phyloP scores from a whole-genome alignment of 2,797 vertebrate genomes.

The Cirrhinus molitorella region DNA sequence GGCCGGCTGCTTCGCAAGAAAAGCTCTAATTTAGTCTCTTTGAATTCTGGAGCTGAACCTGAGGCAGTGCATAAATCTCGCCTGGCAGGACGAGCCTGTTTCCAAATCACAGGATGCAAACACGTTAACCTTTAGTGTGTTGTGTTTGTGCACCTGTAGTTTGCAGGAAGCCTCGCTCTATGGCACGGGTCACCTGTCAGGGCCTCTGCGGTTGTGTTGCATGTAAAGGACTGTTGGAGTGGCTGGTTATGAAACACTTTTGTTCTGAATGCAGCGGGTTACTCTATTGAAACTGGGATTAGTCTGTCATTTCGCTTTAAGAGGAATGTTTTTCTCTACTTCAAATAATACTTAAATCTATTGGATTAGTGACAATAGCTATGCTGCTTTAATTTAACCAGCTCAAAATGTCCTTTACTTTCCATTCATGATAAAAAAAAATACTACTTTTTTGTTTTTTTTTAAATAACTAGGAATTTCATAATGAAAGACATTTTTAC shows the following conservation, averaged over 20 bases:
- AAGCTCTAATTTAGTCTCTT: constrained; percentile 13
- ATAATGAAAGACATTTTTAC: not conserved
- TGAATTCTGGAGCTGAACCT: constrained; percentile 7
- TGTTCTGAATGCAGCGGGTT: not conserved
- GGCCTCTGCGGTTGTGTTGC: not conserved
- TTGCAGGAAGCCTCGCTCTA: not conserved
- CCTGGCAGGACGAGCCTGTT: constrained; percentile 49
- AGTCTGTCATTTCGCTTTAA: not conserved
- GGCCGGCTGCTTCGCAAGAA: not conserved
- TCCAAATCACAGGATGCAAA: constrained; percentile 41
- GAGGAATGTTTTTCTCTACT: not conserved
- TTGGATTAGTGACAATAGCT: not conserved
- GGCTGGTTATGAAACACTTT: not conserved
- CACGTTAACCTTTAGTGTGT: constrained; percentile 28
- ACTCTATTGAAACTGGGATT: not conserved
- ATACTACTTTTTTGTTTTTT: too few relatives aligned
- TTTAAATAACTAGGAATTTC: not conserved
- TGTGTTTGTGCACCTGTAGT: constrained; percentile 42
- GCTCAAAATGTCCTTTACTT: not conserved
- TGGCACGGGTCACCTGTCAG: not conserved
- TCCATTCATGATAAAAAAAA: not conserved
- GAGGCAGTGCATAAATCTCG: constrained; percentile 25
- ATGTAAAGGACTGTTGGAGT: not conserved
- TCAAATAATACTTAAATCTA: not conserved
- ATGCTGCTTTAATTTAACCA: not conserved